phyloP scores from a whole-genome alignment of 2,888 invertebrate species.

The Lasioglossum zephyrum region DNA sequence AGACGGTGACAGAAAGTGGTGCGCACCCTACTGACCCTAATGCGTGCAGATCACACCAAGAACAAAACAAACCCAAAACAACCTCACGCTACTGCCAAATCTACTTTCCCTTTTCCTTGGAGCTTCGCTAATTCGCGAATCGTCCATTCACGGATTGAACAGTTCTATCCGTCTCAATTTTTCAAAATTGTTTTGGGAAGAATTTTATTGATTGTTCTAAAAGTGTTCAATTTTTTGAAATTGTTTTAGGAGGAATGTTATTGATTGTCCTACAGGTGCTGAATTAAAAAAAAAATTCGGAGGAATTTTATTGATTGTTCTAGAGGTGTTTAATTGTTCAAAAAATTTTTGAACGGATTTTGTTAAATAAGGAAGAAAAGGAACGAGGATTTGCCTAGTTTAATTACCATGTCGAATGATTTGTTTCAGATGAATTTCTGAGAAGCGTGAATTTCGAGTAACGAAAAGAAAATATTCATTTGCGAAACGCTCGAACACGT shows the following conservation, averaged over 20 bases:
- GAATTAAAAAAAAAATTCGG: too few species aligned
- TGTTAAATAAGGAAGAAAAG: background rate
- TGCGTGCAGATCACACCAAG: slow-evolving; percentile 38
- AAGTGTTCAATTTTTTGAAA: too few species aligned
- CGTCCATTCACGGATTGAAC: background rate
- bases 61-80: slow-evolving; percentile 16
- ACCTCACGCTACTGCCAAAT: background rate
- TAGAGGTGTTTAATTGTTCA: background rate
- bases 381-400: background rate
- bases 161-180: background rate
- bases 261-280: too few species aligned
- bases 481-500: background rate
- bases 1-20: slow-evolving; percentile 47
- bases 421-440: background rate
- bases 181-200: too few species aligned
- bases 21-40: slow-evolving; percentile 59
- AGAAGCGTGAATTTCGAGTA: background rate
- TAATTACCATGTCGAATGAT: background rate
- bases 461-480: background rate
- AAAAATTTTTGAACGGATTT: background rate
- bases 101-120: slow-evolving; percentile 5
- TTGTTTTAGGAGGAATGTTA: background rate
- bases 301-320: too few species aligned
- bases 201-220: too few species aligned
- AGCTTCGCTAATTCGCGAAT: background rate